Evolutionary conservation across 1,140 invertebrate genomes (phyloP), one percentile per base, ranked within the genome.

Genomic region (Anoplolepis gracilipes): DNA sequence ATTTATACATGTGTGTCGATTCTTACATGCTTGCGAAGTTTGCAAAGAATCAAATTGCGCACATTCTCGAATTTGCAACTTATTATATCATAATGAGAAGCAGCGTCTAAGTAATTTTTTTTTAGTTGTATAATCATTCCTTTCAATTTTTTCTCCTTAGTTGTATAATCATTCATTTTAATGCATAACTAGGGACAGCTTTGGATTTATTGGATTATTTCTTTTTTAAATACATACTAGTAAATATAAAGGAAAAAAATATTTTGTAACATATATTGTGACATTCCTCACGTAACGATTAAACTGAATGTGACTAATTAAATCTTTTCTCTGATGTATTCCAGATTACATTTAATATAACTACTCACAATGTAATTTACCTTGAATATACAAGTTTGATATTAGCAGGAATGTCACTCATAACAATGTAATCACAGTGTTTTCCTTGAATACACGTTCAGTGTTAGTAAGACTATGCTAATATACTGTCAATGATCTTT

Each of bases 401-500:
- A 13, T 30, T 49, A 19, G 46, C 13, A 19, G n/a, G 3, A 57
- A 57, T 57, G 8, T 22, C 10, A 57, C 8, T 22, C 8, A 57
- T 57, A 57, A 61, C n/a, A 33, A 65, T 33, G 62, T 61, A 11
- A 25, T 61, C 10, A 13, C 22, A 8, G 46, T n/a, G n/a, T 77
- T 64, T 46, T 64, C 2, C 39, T 76, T 22, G 28, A 64, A n/a
- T 16, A 64, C 28, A 46, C 10, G 11, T 46, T 39, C 22, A 16
- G 6, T 61, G 55, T 28, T 61, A 39, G 36, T 36, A 28, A 42
- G 36, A 39, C 28, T 53, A 13, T 30, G 33, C 42, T 39, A 22
- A 49, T 85, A 53, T 28, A 65, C 25, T 22, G n/a, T 30, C 36
- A 49, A 13, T 81, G 49, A 89, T 64, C 70, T 86, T 91, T 92